Conservation (phyloP, 2,797 vertebrate genomes). For the Acipenser transmontanus region DNA sequence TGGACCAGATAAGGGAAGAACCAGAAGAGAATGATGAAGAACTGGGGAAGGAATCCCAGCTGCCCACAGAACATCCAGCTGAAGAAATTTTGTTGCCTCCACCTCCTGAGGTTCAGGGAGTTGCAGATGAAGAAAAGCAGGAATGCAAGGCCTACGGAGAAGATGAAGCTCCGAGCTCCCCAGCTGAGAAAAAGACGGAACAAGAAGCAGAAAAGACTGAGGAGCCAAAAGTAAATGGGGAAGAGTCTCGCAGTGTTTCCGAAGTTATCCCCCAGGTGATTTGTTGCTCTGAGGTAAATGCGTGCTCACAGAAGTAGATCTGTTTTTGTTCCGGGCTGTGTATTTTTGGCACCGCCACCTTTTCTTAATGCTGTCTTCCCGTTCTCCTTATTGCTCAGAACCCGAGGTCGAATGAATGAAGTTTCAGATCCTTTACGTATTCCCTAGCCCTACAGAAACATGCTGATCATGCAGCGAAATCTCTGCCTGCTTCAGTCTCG, state of each 20-base stretch:
- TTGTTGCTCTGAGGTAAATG: conserved; percentile 99
- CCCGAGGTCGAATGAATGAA: conserved; percentile 5
- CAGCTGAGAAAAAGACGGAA: conserved; percentile 34
- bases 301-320: conserved; percentile 45
- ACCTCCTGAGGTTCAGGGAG: background rate
- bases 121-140: conserved; percentile 34
- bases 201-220: conserved; percentile 46
- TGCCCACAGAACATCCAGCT: background rate
- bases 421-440: background rate
- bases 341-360: conserved; percentile 49
- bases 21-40: conserved; percentile 56
- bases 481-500: conserved; percentile 41
- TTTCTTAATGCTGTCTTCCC: conserved; percentile 49
- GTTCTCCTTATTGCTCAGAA: conserved; percentile 38
- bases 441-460: conserved; percentile 14
- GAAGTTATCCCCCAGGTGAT: conserved; percentile 86
- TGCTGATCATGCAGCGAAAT: conserved; percentile 37
- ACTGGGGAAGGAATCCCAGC: conserved; percentile 36
- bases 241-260: conserved; percentile 69
- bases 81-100: conserved; percentile 16
- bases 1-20: conserved; percentile 73
- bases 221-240: conserved; percentile 80
- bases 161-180: conserved; percentile 52
- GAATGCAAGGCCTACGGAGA: conserved; percentile 5
- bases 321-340: conserved; percentile 33